Percentiles rank a stretch among this genome's conserved stretches.
Evolutionary conservation across 2,888 invertebrate genomes (phyloP).

Genomic region (Marasmarcha lunaedactyla): DNA sequence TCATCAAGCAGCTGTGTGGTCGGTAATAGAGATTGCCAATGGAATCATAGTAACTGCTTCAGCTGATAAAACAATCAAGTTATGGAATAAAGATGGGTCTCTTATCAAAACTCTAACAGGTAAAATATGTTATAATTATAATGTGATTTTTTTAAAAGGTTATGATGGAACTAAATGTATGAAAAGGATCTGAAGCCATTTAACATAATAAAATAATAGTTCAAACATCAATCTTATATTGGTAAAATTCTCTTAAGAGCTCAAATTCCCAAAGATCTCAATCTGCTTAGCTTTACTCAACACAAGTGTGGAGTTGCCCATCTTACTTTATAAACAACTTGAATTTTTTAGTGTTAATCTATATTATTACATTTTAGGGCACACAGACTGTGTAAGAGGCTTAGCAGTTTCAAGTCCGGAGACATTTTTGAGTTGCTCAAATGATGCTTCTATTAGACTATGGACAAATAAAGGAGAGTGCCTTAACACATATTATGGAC

Average conservation of each 20-base stretch:
- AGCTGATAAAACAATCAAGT: slow-evolving; percentile 90
- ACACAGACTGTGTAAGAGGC: slow-evolving; percentile 92
- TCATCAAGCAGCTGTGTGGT: slow-evolving; percentile 91
- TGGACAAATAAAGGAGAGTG: slow-evolving; percentile 89
- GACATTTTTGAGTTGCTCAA: slow-evolving; percentile 89
- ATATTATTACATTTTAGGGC: no score
- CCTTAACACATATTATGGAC: slow-evolving; percentile 81
- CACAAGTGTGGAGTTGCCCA: no score
- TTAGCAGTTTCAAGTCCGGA: slow-evolving; percentile 77
- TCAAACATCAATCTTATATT: no score
- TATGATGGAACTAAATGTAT: no score
- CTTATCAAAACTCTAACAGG: slow-evolving; percentile 75
- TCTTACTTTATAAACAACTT: no score
- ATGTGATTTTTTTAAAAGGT: no score
- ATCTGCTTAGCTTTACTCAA: no score
- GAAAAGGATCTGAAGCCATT: no score
- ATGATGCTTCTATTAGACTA: slow-evolving; percentile 88
- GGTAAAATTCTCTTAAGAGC: no score
- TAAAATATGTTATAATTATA: slow-evolving; percentile 22
- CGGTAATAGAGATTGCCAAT: slow-evolving; percentile 68
- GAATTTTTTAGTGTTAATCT: no score
- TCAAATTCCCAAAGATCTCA: no score
- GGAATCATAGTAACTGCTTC: slow-evolving; percentile 83
- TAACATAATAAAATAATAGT: no score
- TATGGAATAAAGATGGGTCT: slow-evolving; percentile 82